Evolutionary conservation across 2,113 vertebrate genomes (phyloP).

Genomic region (Amblyopsis rosae): DNA sequence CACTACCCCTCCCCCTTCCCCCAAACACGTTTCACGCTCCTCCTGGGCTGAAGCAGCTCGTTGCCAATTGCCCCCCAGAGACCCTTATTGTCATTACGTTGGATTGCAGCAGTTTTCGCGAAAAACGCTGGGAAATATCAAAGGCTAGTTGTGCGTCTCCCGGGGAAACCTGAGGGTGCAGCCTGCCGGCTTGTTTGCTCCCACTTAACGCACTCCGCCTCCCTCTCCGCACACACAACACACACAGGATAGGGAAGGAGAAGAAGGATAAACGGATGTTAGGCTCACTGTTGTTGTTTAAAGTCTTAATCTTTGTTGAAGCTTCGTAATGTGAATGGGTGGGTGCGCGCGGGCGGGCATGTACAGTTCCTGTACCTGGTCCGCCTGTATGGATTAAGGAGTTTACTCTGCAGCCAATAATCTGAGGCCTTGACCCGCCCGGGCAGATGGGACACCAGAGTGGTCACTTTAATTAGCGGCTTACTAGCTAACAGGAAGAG

Average conservation of each 20-base stretch:
- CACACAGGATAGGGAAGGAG: constrained; percentile 16
- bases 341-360: not conserved
- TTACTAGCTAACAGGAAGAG: constrained; percentile 34
- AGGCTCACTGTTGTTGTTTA: constrained; percentile 24
- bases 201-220: constrained; percentile 12
- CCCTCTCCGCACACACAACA: constrained; percentile 4
- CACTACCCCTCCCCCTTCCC: constrained; percentile 1
- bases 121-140: not conserved
- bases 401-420: constrained; percentile 33
- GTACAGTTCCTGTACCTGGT: constrained; percentile 31
- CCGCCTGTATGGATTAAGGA: constrained; percentile 39
- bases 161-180: not conserved
- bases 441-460: constrained; percentile 61
- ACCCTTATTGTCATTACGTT: constrained; percentile 40
- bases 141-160: constrained; percentile 4
- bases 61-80: constrained; percentile 22
- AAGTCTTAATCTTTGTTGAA: constrained; percentile 50
- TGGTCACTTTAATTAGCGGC: constrained; percentile 61
- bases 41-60: not conserved
- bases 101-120: constrained; percentile 46
- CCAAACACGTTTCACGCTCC: too few species aligned
- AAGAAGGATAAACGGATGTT: constrained; percentile 21
- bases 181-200: not conserved
- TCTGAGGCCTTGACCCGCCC: constrained; percentile 8
- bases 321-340: constrained; percentile 32